These are phyloP conservation scores for Troglohyphantes excavatus DNA, from an alignment of 2,888 invertebrate species.

Conservation along the genomic window DNA sequence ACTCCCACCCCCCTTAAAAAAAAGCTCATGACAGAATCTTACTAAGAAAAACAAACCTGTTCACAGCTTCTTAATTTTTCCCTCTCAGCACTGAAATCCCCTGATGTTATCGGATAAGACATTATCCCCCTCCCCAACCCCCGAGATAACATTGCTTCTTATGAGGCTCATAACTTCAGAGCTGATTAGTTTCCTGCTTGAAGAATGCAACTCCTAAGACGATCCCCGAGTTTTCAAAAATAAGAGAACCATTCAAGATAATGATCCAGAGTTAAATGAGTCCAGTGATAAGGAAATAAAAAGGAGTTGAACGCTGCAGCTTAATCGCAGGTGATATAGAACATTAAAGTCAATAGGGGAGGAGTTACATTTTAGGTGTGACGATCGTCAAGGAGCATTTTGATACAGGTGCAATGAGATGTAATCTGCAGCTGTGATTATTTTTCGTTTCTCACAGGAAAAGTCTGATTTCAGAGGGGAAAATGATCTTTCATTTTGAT, in stretches of 20 bases:
- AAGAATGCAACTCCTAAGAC: slow-evolving; percentile 31
- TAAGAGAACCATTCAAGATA: slow-evolving; percentile 55
- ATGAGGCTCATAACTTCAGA: slow-evolving; percentile 44
- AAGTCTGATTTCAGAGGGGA: not conserved
- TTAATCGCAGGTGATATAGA: slow-evolving; percentile 26
- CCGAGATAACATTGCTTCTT: slow-evolving; percentile 60
- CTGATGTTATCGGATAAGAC: slow-evolving; percentile 59
- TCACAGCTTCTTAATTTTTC: slow-evolving; percentile 42
- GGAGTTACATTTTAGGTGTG: slow-evolving; percentile 12
- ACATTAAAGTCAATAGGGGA: slow-evolving; percentile 38
- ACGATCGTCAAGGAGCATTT: not conserved
- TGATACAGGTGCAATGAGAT: not conserved
- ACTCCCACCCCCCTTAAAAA: not conserved
- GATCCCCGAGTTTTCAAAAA: slow-evolving; percentile 33
- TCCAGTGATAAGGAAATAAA: slow-evolving; percentile 47
- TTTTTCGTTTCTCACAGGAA: not conserved
- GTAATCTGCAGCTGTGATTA: not conserved
- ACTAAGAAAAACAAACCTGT: not conserved
- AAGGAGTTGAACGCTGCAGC: slow-evolving; percentile 24
- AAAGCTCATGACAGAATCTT: not conserved
- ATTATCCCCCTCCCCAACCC: slow-evolving; percentile 29
- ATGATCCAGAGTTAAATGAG: slow-evolving; percentile 60
- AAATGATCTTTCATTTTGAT: not conserved
- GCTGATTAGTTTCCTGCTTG: slow-evolving; percentile 57
- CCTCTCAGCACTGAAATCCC: slow-evolving; percentile 14